Evolutionary conservation across 2,113 vertebrate species (phyloP), one percentile per base, ranked within the genome.

Genomic region (Bothrops jararaca): DNA sequence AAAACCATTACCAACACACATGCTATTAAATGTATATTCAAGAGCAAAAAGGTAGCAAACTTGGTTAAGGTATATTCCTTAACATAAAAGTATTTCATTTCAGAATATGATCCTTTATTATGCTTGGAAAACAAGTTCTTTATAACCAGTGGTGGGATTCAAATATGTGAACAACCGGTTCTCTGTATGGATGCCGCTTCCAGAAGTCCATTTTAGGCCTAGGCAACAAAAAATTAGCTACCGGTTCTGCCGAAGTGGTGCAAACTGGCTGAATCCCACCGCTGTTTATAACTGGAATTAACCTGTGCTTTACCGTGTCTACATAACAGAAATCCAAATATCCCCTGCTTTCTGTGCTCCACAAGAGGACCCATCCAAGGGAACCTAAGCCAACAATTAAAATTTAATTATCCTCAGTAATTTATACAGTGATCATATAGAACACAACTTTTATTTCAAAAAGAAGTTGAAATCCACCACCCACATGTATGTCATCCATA

Each of bases 21-120:
- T 89, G 12, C 60, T n/a, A 64, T 64, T n/a, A n/a, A 64, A 64
- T 64, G 58, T 88, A 87, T n/a, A 87, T 45, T 45, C 80, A 80
- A n/a, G 34, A 92, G 90, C 58, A 11, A 0, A 1, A 20, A 91
- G 94, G 89, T 93, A 93, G 93, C 45, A 94, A 91, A 85, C 91
- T 93, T 93, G 89, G 42, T 93, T 94, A 92, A 91, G 42, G 92
- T 24, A 26, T 54, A 93, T 95, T 94, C 91, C 93, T 91, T 45
- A 91, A 94, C 93, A 95, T 90, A 95, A 93, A 95, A 92, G 94
- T 91, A 91, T 94, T 95, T 53, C 57, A 48, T 86, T 86, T 86
- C 15, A 58, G 24, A 57, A 86, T 60, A 11, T 58, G 86, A 42
- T 5, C 26, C 13, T 53, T 18, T 42, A 1, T 39, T 85, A 48